A percentile compares a stretch with the other conserved stretches of the same genome.
phyloP scores from a whole-genome alignment of 2,113 vertebrate genomes.

The Pelvicachromis taeniatus region DNA sequence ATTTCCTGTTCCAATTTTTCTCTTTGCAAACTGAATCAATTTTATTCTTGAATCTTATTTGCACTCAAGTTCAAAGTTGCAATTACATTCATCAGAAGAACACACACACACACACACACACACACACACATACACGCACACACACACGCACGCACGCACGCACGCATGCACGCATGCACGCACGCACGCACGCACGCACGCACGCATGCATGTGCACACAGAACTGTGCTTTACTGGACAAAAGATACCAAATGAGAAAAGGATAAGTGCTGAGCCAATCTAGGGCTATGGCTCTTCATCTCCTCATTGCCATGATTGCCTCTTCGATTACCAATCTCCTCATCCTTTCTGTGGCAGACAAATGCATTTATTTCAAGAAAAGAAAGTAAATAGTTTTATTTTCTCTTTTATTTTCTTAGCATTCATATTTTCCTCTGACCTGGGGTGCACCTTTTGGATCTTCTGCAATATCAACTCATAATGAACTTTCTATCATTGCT shows the following conservation, averaged over 20 bases:
- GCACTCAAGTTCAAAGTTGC: background rate
- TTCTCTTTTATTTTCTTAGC: slow-evolving; percentile 5
- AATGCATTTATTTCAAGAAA: slow-evolving; percentile 34
- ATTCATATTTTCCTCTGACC: slow-evolving; percentile 1
- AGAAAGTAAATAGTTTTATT: slow-evolving; percentile 14
- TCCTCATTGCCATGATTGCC: slow-evolving; percentile 42
- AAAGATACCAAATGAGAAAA: slow-evolving; percentile 18
- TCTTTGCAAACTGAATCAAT: background rate
- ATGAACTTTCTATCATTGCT: background rate
- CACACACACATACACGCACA: background rate
- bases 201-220: background rate
- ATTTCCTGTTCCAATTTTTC: background rate
- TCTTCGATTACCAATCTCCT: slow-evolving; percentile 25
- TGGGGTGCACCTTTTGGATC: background rate
- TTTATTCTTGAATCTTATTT: background rate
- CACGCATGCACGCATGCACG: background rate
- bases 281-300: slow-evolving; percentile 9
- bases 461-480: background rate
- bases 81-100: background rate
- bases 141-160: background rate
- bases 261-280: slow-evolving; percentile 10
- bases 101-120: background rate
- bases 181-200: background rate
- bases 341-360: background rate
- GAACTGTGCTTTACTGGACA: background rate